Evolutionary conservation across 2,113 vertebrate species (phyloP), one percentile per base, ranked within the genome.

Genomic region (Zapornia atra): DNA sequence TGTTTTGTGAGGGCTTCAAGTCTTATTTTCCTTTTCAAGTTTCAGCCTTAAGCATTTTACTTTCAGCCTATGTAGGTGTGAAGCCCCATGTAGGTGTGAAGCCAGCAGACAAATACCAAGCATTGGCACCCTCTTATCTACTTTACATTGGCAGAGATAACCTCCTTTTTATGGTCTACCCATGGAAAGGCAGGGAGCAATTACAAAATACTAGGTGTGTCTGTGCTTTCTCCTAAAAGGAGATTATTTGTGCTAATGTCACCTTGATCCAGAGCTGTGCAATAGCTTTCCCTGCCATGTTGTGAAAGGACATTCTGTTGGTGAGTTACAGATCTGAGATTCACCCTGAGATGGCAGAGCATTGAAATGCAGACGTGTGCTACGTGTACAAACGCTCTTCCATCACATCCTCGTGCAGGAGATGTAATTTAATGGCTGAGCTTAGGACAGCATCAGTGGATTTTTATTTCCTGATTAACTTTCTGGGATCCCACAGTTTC

Each of bases 331-430:
- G 60, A 9, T 17, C 50, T 53, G 71, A 86, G 64, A 1, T 63
- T 46, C 4, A 0, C 56, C 40, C 38, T 5, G 33, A 53, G 73
- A 24, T n/a, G 51, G 40, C 68, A 48, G 64, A 65, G 70, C n/a
- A n/a, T 15, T 25, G 57, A 40, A 60, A 33, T 12, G 17, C 0
- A 0, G 26, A 5, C 0, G 0, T 15, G 51, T 12, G 0, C 36
- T 19, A 0, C 24, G 8, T 4, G 16, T 53, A 10, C 34, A 17
- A 28, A 22, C 16, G 7, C 16, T 57, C 20, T 36, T 68, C 82
- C 64, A 5, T 69, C 59, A 5, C 68, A 25, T 40, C 22, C 48
- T 48, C 69, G 14, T 26, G 65, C 2, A 36, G 54, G 64, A 65
- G 25, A 10, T 3, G 2, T 1, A 6, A 31, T 28, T 71, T 19